A percentile compares a stretch with the other conserved stretches of the same genome.
Conservation (phyloP, 2,797 vertebrate genomes). For the Danio kyathit region DNA sequence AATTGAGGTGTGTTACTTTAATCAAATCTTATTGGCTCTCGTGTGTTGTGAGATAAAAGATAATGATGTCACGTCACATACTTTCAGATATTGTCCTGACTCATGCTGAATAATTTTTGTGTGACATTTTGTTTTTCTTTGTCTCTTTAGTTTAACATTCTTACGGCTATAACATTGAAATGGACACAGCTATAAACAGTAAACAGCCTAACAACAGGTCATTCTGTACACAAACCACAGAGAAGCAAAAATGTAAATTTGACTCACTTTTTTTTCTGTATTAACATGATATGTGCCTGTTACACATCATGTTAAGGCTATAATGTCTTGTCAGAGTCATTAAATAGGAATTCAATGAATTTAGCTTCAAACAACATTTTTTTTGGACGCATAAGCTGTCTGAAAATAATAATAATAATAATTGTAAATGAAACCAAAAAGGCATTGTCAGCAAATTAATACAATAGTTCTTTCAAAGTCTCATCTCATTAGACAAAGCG, state of each 20-base stretch:
- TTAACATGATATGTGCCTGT: neutral
- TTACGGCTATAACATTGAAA: neutral
- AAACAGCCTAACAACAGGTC: neutral
- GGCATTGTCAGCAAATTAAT: neutral
- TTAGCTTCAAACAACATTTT: neutral
- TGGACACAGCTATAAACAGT: neutral
- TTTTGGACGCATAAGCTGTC: neutral
- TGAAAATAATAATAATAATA: neutral
- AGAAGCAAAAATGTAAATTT: neutral
- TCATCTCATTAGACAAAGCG: neutral
- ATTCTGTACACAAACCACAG: neutral
- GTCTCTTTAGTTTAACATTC: neutral
- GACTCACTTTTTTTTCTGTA: neutral
- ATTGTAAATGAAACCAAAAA: neutral
- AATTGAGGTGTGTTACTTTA: conserved; percentile 7
- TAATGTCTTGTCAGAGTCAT: neutral
- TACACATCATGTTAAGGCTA: neutral
- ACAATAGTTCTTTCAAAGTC: neutral
- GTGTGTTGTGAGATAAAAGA: neutral
- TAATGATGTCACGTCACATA: neutral
- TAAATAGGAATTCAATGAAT: neutral
- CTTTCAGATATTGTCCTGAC: neutral
- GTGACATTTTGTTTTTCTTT: neutral
- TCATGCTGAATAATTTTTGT: neutral
- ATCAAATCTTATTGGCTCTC: conserved; percentile 4